Base-by-base conservation (phyloP, 1,140 invertebrate species). In the Drosophila ogumai region DNA sequence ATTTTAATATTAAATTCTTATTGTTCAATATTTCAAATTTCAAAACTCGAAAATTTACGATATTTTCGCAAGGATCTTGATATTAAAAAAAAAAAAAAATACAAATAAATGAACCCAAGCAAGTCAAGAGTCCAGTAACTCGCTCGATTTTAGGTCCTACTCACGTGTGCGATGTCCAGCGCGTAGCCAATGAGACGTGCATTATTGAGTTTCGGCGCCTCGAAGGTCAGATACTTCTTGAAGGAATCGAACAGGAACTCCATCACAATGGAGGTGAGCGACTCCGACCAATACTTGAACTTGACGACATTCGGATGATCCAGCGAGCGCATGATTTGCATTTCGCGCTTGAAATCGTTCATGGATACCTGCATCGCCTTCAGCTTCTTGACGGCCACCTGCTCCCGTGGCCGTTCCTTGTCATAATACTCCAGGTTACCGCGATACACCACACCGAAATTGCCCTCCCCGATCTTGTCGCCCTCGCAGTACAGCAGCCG, bases 261-360 rank as follows among this genome's bases (percentile, higher is more conserved):
- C 97, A 98, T 98, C 1, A 98, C 95, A 57, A 98, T 94, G 64
- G 95, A 95, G 15, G 96, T 94, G 73, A 96, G 96, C 49, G 96
- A 95, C 74, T 96, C 94, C 13, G 96, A 95, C 55, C 97, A 96
- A 13, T 96, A 97, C 50, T 96, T 94, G 75, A 98, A 97, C 92
- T 96, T 94, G 0, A 98, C 97, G 69, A 98, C 97, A 92, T 98
- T 98, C 44, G 94, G 94, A 93, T 98, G 98, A 69, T 96, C 94
- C 22, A 98, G 92, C 0, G 94, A 95, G 93, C 96, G 95, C 95
- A 97, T 96, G 28, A 97, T 97, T 25, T 93, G 91, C 46, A 96
- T 96, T 94, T 97, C 96, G 57, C 95, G 92, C 76, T 95, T 93
- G 73, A 96, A 96, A 81, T 96, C 95, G 36, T 93, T 90, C 1